Evolutionary conservation across 2,113 vertebrate genomes (phyloP).

Genomic region (Ibidorhyncha struthersii): DNA sequence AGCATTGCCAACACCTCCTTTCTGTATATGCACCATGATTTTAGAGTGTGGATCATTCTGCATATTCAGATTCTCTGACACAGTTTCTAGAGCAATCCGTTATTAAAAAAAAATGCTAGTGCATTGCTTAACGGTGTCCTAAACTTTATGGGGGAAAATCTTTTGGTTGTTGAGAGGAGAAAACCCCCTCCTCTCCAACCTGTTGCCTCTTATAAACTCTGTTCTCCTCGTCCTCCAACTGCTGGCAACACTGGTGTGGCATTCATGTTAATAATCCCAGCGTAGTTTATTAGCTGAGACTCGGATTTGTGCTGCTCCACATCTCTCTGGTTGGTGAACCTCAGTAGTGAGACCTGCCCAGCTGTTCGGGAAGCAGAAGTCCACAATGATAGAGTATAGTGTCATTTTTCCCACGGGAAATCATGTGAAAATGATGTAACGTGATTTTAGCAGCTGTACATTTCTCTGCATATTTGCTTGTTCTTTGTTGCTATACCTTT

Average conservation of each 20-base stretch:
- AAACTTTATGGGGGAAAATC: neutral
- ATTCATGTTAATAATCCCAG: neutral
- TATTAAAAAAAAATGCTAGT: neutral
- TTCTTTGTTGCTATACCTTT: neutral
- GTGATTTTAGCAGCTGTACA: neutral
- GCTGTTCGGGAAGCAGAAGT: neutral
- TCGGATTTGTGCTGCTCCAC: neutral
- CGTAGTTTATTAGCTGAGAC: neutral
- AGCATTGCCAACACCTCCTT: neutral
- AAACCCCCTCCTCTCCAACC: neutral
- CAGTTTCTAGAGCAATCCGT: neutral
- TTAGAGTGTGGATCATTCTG: neutral
- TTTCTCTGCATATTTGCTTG: neutral
- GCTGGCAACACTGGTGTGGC: neutral
- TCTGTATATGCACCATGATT: neutral
- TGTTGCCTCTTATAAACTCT: neutral
- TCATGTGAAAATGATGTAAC: neutral
- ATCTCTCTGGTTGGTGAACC: neutral
- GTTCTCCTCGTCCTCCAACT: neutral
- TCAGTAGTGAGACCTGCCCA: neutral
- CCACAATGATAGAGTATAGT: neutral
- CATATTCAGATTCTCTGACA: neutral
- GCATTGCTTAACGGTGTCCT: neutral
- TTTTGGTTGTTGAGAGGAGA: neutral
- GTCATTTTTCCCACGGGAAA: neutral